A percentile compares a stretch with the other conserved stretches of the same genome.
Evolutionary conservation across 2,113 vertebrate species (phyloP).

Genomic region (Lophotis ruficrista): DNA sequence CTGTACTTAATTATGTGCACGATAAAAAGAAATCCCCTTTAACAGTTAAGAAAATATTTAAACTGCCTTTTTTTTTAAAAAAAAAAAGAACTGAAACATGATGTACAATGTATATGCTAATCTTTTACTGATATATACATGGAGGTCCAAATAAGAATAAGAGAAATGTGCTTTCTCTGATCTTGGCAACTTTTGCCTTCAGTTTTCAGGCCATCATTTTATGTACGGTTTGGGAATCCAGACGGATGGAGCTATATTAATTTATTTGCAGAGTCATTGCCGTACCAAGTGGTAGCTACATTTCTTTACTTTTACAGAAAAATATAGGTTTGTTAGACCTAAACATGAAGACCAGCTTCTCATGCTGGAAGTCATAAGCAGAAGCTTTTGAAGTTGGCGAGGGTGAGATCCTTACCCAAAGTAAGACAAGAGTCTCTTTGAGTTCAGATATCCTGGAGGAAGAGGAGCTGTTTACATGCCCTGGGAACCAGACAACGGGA

Average conservation of each 20-base stretch:
- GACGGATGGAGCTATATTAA: neutral
- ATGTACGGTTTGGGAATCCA: neutral
- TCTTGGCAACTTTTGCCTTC: neutral
- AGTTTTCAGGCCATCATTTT: neutral
- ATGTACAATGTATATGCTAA: neutral
- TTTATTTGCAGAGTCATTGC: neutral
- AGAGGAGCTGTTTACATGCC: neutral
- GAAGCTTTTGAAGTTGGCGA: neutral
- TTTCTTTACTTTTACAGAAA: neutral
- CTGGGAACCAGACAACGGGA: neutral
- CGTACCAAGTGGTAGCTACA: neutral
- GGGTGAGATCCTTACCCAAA: neutral
- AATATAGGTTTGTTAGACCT: neutral
- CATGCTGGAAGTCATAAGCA: neutral
- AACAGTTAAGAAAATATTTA: slow-evolving; percentile 28
- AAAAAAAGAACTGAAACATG: neutral
- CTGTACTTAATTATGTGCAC: slow-evolving; percentile 27
- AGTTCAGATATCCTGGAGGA: neutral
- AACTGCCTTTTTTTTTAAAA: neutral
- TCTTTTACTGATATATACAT: neutral
- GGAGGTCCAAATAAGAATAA: slow-evolving; percentile 3
- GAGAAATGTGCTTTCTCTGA: slow-evolving; percentile 14
- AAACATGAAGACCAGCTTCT: neutral
- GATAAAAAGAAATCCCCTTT: slow-evolving; percentile 16
- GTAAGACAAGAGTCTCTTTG: neutral